A percentile compares a stretch with the other conserved stretches of the same genome.
phyloP scores from a whole-genome alignment of 2,888 invertebrate genomes.

The Apantesis nais region DNA sequence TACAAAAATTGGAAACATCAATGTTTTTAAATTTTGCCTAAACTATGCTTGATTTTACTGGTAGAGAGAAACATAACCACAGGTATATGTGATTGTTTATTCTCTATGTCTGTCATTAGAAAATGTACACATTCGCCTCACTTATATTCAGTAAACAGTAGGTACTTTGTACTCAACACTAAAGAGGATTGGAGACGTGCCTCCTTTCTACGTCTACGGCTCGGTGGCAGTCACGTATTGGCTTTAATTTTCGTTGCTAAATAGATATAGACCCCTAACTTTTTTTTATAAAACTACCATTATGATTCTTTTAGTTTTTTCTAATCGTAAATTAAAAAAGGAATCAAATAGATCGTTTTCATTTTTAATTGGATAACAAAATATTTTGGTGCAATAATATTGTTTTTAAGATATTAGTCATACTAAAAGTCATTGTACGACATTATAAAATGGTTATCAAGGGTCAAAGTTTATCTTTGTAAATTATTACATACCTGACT shows the following conservation, averaged over 20 bases:
- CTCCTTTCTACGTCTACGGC: conserved; percentile 48
- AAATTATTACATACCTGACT: neutral
- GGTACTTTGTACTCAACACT: conserved; percentile 40
- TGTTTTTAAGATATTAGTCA: too few relatives aligned
- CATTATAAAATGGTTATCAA: too few relatives aligned
- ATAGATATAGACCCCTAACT: conserved; percentile 35
- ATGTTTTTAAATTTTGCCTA: neutral
- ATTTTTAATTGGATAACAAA: too few relatives aligned
- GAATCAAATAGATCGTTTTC: too few relatives aligned
- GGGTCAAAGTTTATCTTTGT: too few relatives aligned
- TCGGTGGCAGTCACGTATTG: conserved; percentile 50
- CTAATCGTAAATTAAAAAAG: too few relatives aligned
- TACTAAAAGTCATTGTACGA: too few relatives aligned
- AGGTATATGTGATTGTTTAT: neutral
- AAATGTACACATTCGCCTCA: conserved; percentile 15
- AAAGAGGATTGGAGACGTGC: conserved; percentile 58
- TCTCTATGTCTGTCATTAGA: neutral
- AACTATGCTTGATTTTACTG: neutral
- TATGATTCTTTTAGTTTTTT: neutral
- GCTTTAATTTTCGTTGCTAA: conserved; percentile 40
- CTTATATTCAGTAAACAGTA: conserved; percentile 33
- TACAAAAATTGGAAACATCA: neutral
- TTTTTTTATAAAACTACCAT: neutral
- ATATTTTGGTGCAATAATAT: too few relatives aligned
- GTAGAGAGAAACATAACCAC: neutral